Base-by-base conservation (phyloP, 1,140 invertebrate species). In the Lutraria rhynchaena region DNA sequence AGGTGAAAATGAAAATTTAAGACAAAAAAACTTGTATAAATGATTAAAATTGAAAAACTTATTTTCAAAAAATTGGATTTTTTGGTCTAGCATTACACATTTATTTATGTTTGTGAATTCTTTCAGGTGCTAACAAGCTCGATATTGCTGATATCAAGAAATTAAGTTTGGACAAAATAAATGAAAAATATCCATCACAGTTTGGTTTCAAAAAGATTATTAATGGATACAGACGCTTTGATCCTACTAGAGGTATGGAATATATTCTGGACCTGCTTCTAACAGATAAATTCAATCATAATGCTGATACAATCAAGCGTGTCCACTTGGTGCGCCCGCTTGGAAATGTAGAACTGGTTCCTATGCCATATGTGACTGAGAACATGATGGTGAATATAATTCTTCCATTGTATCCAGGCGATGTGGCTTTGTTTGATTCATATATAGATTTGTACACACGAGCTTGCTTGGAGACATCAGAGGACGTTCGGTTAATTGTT, bases 281-380 rank as follows among this genome's bases (percentile, higher is more conserved):
- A 53, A 90, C 93, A 49, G 91, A 90, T 41, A 89, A 83, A 15
- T 69, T 78, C 60, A 87, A 87, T 53, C 88, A 91, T 17, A 87
- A 87, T 73, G 82, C 44, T 44, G 77, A 85, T n/a, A 81, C 86
- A 24, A 69, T 87, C 11, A 89, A 88, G 55, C 76, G 91, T 17
- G 87, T 92, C 19, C 87, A 92, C 37, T 75, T 93, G 0, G 83
- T 92, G 9, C 96, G 98, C 85, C 95, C 96, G 0, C 91, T 98
- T 57, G 96, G 96, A 29, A 95, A 95, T 88, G 95, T 97, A 3
- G 96, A 98, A 92, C 94, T 98, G 51, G 93, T 98, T 11, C 95
- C 96, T 3, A 96, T 97, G 89, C 96, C 97, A 1, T 98, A 98
- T 92, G 97, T 98, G 2, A 98, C 96, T 0, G 97, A 98, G 94